Evolutionary conservation across 2,113 vertebrate species (phyloP).

Genomic region (Lates calcarifer): DNA sequence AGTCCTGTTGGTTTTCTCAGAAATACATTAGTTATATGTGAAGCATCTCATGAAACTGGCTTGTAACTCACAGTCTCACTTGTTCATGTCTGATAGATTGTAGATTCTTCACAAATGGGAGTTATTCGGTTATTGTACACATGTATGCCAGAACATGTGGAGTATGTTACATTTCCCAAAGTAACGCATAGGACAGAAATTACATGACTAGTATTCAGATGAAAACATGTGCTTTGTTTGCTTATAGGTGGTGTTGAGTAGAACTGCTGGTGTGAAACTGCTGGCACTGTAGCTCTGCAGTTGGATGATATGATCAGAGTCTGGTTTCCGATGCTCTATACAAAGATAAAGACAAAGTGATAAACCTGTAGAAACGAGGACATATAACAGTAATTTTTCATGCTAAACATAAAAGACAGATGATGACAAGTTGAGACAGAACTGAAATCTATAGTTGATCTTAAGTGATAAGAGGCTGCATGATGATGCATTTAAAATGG

Average conservation of each 20-base stretch:
- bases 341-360: slow-evolving; percentile 4
- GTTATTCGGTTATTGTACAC: not conserved
- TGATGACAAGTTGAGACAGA: not conserved
- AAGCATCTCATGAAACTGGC: not conserved
- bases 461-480: not conserved
- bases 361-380: not conserved
- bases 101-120: not conserved
- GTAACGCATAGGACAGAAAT: too few species aligned
- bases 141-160: not conserved
- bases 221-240: not conserved
- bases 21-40: not conserved
- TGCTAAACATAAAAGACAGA: not conserved
- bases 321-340: not conserved
- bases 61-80: not conserved
- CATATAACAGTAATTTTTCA: not conserved
- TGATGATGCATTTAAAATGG: slow-evolving; percentile 1
- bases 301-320: not conserved
- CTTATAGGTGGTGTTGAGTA: slow-evolving; percentile 1
- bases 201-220: not conserved
- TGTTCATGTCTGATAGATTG: not conserved
- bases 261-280: not conserved
- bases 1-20: not conserved
- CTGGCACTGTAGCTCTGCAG: not conserved
- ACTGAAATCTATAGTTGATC: slow-evolving; percentile 15
- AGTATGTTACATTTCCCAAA: too few species aligned